Evolutionary conservation across 53 echinoderm and acorn worm species (phyloP).

Genomic region (Stichopus horrens): DNA sequence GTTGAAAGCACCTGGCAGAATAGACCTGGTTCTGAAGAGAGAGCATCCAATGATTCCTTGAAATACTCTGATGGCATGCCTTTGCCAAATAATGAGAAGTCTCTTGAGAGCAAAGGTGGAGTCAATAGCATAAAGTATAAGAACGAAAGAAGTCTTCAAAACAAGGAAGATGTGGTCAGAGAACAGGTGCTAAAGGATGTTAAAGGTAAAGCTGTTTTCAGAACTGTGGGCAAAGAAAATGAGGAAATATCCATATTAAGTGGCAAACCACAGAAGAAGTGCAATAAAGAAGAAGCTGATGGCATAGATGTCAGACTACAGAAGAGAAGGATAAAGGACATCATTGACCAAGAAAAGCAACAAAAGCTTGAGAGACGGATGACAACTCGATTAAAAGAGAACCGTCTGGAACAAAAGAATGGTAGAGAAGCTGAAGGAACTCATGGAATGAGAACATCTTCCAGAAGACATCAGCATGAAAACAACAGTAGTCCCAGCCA

Average conservation of each 20-base stretch:
- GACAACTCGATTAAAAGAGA: conserved; percentile 32
- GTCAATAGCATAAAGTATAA: not conserved
- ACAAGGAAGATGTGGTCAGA: not conserved
- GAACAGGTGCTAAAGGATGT: not conserved
- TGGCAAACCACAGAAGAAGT: not conserved
- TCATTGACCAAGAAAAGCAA: conserved; percentile 1
- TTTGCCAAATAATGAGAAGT: not conserved
- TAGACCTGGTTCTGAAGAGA: not conserved
- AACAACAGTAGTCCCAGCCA: too few relatives aligned
- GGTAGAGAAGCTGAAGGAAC: not conserved
- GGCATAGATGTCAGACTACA: not conserved
- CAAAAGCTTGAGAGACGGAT: conserved; percentile 19
- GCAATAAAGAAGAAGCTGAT: not conserved
- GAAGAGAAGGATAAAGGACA: not conserved
- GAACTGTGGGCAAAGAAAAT: not conserved
- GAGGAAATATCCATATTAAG: not conserved
- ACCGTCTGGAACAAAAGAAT: not conserved
- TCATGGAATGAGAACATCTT: not conserved
- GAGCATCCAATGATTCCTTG: too few relatives aligned
- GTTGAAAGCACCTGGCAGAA: not conserved
- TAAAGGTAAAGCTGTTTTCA: not conserved
- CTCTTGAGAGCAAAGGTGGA: not conserved
- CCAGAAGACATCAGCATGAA: not conserved
- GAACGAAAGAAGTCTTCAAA: not conserved
- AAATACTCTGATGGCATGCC: not conserved